Base-by-base conservation (phyloP, 2,113 vertebrate species). In the Suncus etruscus region DNA sequence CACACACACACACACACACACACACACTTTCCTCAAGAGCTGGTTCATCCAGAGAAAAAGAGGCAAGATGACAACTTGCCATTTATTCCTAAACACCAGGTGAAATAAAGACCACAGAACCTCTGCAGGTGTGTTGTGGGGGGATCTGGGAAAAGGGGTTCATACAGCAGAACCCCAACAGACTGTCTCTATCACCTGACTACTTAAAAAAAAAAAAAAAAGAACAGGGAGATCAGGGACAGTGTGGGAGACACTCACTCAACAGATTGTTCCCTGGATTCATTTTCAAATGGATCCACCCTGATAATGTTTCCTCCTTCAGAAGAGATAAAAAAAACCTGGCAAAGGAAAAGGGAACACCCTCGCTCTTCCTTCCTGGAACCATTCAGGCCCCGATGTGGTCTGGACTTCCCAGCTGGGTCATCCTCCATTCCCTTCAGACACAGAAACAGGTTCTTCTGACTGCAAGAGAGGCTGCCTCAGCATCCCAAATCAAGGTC, bases 291-390 rank as follows among this genome's bases (percentile, higher is more conserved):
- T 32, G 69, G 91, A 51, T 39, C 90, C 8, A 0, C 92, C 93
- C 92, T 61, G 88, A 87, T 90, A 87, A 78, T 18, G 83, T 90
- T 93, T 91, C 87, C 63, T 31, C 10, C 45, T 27, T 39, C 76
- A 61, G 80, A 76, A 91, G 83, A 82, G 79, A 94, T 54, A 80
- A 93, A 84, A 88, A 51, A 84, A 88, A 51, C 79, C 77, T 74
- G 80, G 90, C 92, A 70, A 75, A 32, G 58, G 68, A 91, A 91
- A 84, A 79, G 79, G 88, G n/a, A 83, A 86, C 86, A 11, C 92
- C 90, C 94, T 93, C 25, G 0, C 10, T 24, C 83, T 95, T 95
- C 90, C 90, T 95, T 94, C 86, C 93, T 90, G 82, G 73, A 90
- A 54, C 22, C 80, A 54, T 45, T 10, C 3, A 4, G 24, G 10